phyloP scores from a whole-genome alignment of 1,140 invertebrate species.

The Neotoxoptera formosana region DNA sequence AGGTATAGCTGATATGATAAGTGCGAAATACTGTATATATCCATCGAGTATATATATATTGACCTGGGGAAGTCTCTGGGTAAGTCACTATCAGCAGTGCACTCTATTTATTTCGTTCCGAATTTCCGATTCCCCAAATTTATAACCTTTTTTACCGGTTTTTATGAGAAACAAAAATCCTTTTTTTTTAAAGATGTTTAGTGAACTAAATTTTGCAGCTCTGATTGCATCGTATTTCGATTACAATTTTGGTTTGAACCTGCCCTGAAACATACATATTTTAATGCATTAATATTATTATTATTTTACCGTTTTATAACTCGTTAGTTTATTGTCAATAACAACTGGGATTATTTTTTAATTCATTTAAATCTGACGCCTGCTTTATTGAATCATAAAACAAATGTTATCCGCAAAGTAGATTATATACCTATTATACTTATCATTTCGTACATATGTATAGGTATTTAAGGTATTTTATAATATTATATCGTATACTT shows the following conservation, averaged over 20 bases:
- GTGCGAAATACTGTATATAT: not conserved
- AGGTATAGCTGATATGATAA: not conserved
- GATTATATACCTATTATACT: not conserved
- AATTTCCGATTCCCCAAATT: not conserved
- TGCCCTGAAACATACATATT: not conserved
- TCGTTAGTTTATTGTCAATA: not conserved
- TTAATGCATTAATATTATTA: not conserved
- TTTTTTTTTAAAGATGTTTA: not conserved
- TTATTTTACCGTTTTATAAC: not conserved
- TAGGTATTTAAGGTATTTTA: not conserved
- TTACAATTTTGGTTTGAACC: not conserved
- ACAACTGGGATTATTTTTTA: not conserved
- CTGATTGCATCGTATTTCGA: not conserved
- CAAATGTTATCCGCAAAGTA: not conserved
- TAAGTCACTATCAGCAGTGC: not conserved
- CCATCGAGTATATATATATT: not conserved
- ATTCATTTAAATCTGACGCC: not conserved
- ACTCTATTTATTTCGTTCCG: not conserved
- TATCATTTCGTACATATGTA: not conserved
- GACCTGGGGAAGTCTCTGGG: not conserved
- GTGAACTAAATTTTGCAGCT: not conserved
- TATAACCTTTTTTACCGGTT: not conserved
- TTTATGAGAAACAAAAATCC: not conserved
- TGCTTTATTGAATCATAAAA: not conserved
- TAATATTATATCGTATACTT: not conserved